Conservation (phyloP, 2,888 invertebrate genomes). For the Tuberolachnus salignus region DNA sequence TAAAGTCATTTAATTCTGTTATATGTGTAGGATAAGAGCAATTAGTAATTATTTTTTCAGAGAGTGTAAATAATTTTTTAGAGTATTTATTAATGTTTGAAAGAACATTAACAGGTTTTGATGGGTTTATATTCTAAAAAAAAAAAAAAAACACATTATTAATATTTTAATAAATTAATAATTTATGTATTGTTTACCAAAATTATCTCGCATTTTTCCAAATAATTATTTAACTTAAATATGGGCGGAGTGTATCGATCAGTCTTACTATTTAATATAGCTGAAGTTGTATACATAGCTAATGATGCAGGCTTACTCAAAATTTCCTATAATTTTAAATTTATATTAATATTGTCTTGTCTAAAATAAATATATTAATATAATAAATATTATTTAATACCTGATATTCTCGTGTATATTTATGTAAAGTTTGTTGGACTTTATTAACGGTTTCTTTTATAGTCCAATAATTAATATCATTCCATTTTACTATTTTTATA, state of each 20-base stretch:
- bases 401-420: conserved; percentile 85
- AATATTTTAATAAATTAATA: not conserved
- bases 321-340: conserved; percentile 37
- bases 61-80: conserved; percentile 30
- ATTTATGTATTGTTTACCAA: conserved; percentile 31
- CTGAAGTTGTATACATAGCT: conserved; percentile 26
- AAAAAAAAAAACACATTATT: not conserved
- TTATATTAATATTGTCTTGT: not conserved
- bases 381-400: conserved; percentile 61
- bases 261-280: conserved; percentile 3
- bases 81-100: conserved; percentile 34
- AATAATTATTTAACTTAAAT: conserved; percentile 22
- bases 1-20: conserved; percentile 34
- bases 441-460: conserved; percentile 87
- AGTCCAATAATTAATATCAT: conserved; percentile 92
- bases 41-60: conserved; percentile 27
- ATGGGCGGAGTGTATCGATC: conserved; percentile 22
- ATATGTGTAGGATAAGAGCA: conserved; percentile 30
- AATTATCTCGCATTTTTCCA: conserved; percentile 12
- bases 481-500: conserved; percentile 93
- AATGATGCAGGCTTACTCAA: conserved; percentile 39
- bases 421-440: conserved; percentile 84
- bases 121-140: not conserved
- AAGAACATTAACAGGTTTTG: conserved; percentile 14
- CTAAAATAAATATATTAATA: not conserved